phyloP scores from a whole-genome alignment of 2,888 invertebrate species.

The Hyalella azteca region DNA sequence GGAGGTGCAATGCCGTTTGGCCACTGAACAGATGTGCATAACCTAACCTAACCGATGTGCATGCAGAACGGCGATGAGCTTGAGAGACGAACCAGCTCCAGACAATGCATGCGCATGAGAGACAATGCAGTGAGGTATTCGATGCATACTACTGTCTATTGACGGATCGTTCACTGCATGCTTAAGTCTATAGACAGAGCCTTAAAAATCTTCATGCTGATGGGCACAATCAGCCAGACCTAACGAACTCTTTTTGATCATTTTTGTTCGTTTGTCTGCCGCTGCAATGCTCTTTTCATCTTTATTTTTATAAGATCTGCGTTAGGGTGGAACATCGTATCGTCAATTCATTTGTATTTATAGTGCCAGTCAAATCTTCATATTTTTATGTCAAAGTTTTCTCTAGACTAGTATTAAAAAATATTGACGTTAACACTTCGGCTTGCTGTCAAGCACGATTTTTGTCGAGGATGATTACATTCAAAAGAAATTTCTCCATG shows the following conservation, averaged over 20 bases:
- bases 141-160: conserved; percentile 4
- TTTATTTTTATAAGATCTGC: neutral
- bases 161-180: conserved; percentile 16
- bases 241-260: neutral
- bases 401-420: no score
- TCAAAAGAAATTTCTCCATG: no score
- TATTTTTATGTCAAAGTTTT: no score
- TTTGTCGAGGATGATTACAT: no score
- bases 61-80: no score
- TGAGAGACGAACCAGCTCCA: neutral
- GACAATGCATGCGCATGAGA: conserved; percentile 4
- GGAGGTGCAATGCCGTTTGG: neutral
- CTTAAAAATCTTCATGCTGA: neutral
- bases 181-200: conserved; percentile 10
- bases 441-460: no score
- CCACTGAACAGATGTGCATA: neutral
- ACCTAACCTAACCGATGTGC: no score
- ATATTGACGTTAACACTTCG: no score
- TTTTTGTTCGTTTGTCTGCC: neutral
- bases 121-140: conserved; percentile 6
- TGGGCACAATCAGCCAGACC: neutral
- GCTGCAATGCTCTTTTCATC: neutral
- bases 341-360: no score
- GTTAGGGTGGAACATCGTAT: no score
- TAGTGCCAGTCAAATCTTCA: no score